Evolutionary conservation across 2,888 invertebrate genomes (phyloP).

Genomic region (Aplocera efformata): DNA sequence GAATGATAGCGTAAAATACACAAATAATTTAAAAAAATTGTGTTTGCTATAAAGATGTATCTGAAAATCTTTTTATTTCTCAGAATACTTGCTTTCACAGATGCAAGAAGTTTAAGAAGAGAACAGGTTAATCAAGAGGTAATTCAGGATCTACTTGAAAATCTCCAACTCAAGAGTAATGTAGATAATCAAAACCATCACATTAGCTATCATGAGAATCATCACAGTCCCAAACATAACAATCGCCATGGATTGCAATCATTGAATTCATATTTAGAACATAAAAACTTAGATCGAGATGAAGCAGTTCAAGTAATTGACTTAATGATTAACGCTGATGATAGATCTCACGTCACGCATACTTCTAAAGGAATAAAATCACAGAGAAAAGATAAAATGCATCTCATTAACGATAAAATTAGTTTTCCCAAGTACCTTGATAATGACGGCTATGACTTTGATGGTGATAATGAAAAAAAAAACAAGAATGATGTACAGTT

Average conservation of each 20-base stretch:
- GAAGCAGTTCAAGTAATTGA: no score
- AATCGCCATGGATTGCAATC: slow-evolving; percentile 13
- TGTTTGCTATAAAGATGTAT: slow-evolving; percentile 4
- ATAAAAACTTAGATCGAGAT: slow-evolving; percentile 10
- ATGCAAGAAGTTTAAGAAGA: not conserved
- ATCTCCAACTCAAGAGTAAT: not conserved
- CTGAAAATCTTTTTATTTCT: slow-evolving; percentile 2
- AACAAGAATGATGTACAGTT: slow-evolving; percentile 25
- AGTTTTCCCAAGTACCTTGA: not conserved
- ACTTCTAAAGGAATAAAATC: no score
- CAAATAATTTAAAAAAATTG: not conserved
- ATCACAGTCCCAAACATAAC: slow-evolving; percentile 3
- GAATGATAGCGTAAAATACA: not conserved
- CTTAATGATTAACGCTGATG: no score
- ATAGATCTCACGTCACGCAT: no score
- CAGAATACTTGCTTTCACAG: slow-evolving; percentile 1
- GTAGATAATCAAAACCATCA: not conserved
- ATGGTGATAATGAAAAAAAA: slow-evolving; percentile 12
- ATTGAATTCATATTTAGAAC: slow-evolving; percentile 19
- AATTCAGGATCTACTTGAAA: slow-evolving; percentile 6
- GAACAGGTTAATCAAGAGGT: slow-evolving; percentile 1
- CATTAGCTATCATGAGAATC: not conserved
- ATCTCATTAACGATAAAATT: no score
- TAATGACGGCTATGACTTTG: not conserved
- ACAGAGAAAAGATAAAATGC: no score